A percentile compares a stretch with the other conserved stretches of the same genome.
Conservation (phyloP, 1,140 invertebrate species). For the Drosophila tsacasi region DNA sequence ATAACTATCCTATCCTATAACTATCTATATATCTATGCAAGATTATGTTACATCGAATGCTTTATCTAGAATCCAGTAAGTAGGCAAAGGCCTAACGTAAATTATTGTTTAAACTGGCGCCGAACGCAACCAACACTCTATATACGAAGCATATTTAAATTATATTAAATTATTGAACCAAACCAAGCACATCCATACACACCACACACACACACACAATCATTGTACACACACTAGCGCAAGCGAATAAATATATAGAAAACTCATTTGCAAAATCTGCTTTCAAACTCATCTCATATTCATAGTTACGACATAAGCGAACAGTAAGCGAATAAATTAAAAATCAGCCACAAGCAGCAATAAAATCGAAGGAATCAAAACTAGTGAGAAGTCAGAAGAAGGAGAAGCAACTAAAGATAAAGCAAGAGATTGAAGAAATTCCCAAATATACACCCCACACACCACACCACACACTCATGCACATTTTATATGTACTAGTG, state of each 20-base stretch:
- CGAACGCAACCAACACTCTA: constrained; percentile 32
- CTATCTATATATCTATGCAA: constrained; percentile 58
- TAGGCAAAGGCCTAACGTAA: constrained; percentile 33
- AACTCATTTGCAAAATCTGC: constrained; percentile 78
- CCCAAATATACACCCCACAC: constrained; percentile 20
- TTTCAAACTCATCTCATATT: constrained; percentile 82
- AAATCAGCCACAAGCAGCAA: constrained; percentile 14
- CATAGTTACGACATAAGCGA: constrained; percentile 77
- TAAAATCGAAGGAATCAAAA: constrained; percentile 30
- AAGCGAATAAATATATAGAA: constrained; percentile 57
- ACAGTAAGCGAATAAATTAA: constrained; percentile 40
- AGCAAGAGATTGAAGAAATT: constrained; percentile 18
- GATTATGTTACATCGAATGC: constrained; percentile 74
- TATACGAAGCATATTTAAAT: constrained; percentile 72
- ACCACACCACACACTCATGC: constrained; percentile 49
- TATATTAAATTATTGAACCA: constrained; percentile 83
- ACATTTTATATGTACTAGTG: constrained; percentile 74
- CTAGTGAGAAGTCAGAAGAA: constrained; percentile 10
- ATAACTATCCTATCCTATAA: constrained; percentile 47
- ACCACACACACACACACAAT: constrained; percentile 24
- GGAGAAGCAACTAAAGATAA: constrained; percentile 15
- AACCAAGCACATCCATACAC: constrained; percentile 61
- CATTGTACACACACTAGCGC: constrained; percentile 56
- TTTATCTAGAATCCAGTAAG: constrained; percentile 77
- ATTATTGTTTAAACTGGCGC: constrained; percentile 40